phyloP scores from a whole-genome alignment of 2,888 invertebrate genomes.

The Drosophila heteroneura region DNA sequence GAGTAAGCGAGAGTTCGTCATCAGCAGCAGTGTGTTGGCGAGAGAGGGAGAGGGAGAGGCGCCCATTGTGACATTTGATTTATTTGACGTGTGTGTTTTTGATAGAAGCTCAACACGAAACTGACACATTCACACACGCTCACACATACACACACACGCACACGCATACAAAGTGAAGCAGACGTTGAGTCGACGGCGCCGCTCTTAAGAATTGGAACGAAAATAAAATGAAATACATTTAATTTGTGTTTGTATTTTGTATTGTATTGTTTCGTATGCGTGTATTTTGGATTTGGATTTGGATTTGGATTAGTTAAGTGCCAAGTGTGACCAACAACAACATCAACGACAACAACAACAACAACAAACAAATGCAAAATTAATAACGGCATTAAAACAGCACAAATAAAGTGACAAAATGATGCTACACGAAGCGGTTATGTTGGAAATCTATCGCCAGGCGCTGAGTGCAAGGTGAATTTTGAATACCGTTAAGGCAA shows the following conservation, averaged over 20 bases:
- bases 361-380: conserved; percentile 23
- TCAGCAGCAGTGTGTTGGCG: conserved; percentile 37
- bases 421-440: conserved; percentile 86
- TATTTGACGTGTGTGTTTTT: conserved; percentile 84
- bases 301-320: conserved; percentile 52
- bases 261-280: conserved; percentile 23
- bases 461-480: conserved; percentile 85
- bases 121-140: conserved; percentile 69
- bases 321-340: conserved; percentile 38
- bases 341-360: conserved; percentile 21
- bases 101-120: conserved; percentile 83
- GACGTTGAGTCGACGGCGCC: conserved; percentile 49
- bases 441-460: conserved; percentile 86
- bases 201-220: conserved; percentile 61
- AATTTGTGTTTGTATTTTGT: conserved; percentile 46
- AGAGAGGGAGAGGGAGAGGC: conserved; percentile 1
- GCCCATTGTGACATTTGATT: conserved; percentile 83
- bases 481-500: not conserved
- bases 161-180: conserved; percentile 20
- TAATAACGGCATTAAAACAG: conserved; percentile 30
- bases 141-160: conserved; percentile 21
- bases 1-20: conserved; percentile 68
- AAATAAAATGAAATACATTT: conserved; percentile 65
- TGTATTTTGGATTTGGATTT: conserved; percentile 14
- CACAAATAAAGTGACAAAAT: conserved; percentile 70